Base-by-base conservation (phyloP, 1,140 invertebrate species). In the Brachionus angularis region DNA sequence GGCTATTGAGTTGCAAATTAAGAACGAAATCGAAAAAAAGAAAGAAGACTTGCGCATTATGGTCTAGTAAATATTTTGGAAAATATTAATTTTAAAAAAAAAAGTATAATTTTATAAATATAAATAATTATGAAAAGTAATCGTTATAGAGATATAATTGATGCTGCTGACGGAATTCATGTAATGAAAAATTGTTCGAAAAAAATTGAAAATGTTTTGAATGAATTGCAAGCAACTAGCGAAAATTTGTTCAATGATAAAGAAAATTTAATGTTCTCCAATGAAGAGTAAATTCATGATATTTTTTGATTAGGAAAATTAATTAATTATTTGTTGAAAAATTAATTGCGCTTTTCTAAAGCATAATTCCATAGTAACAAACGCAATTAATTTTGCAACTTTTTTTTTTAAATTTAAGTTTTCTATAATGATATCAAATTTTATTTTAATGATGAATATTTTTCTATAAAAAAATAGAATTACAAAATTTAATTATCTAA, bases 11-110 rank as follows among this genome's bases (percentile, higher is more conserved):
- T 18, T 47, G 16, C 62, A 67, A 31, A 50, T 67, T 18, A 67
- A 67, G 31, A 67, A 50, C 36, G 62, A 67, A 18, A 67, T 67
- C 21, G 62, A 67, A 50, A 67, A 67, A 67, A 67, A 67, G 62
- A 46, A 50, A 31, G 62, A 67, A 34, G 62, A 67, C 42, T 50
- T 67, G 42, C 33, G 62, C 18, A 67, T 67, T 5, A 67, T 67
- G 62, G 62, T 67, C 42, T 67, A 67, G 62, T 67, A 27, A 47
- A 42, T 47, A 21, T 10, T 25, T 52, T n/a, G 23, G 5, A 52
- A 29, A 16, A 16, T 31, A 18, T 3, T 34, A 1, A 3, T 42
- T 39, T 33, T 21, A 14, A 7, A 39, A 39, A 5, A n/a, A 36
- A 23, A 29, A 36, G 31, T 14, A 16, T 36, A 21, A 47, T 46